These are phyloP conservation scores for Thymelicus sylvestris DNA, from an alignment of 2,888 invertebrate species.

Conservation along the genomic window DNA sequence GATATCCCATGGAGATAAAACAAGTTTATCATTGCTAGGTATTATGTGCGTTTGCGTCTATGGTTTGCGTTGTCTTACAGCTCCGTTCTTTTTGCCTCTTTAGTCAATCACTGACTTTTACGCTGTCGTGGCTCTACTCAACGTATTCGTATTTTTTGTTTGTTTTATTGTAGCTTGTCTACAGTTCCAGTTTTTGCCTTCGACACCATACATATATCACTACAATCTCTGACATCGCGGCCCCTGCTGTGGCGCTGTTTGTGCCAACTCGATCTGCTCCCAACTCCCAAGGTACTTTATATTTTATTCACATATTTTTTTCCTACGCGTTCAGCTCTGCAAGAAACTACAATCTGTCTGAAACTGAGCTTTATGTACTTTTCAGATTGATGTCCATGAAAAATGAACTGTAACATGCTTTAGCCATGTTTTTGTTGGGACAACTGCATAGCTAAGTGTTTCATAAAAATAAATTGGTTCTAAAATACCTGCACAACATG, in stretches of 20 bases:
- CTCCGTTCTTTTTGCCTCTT: background rate
- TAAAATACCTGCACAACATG: too few species aligned
- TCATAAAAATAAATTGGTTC: too few species aligned
- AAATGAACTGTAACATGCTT: background rate
- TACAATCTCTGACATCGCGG: slow-evolving; percentile 58
- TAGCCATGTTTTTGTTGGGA: background rate
- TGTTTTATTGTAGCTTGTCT: background rate
- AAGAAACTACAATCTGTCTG: background rate
- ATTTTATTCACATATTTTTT: background rate
- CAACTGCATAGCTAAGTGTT: too few species aligned
- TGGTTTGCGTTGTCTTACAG: too few species aligned
- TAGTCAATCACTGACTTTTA: background rate
- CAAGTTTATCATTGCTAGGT: too few species aligned
- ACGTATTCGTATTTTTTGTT: background rate
- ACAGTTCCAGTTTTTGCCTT: slow-evolving; percentile 27
- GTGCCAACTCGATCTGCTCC: slow-evolving; percentile 37
- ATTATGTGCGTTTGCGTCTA: too few species aligned
- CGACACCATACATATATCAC: slow-evolving; percentile 58
- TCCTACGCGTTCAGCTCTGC: background rate
- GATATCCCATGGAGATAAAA: too few species aligned
- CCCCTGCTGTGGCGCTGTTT: slow-evolving; percentile 42
- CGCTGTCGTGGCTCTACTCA: background rate
- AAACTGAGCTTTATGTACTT: too few species aligned
- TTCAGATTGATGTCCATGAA: too few species aligned
- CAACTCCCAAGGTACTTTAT: background rate